Base-by-base conservation (phyloP, 1,140 invertebrate genomes). In the Cyclina sinensis region DNA sequence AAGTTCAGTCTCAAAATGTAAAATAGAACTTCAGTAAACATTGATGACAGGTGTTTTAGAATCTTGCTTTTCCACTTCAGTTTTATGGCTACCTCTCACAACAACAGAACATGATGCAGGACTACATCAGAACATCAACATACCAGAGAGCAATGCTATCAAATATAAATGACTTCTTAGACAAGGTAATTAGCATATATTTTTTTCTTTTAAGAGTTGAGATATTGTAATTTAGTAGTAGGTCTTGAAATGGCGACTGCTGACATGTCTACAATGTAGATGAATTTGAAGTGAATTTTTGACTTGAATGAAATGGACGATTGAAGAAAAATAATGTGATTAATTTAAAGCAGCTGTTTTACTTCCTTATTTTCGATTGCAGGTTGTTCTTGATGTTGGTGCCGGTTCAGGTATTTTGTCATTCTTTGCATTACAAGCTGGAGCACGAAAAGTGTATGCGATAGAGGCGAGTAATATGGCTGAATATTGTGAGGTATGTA, bases 81-180 rank as follows among this genome's bases (percentile, higher is more conserved):
- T 99, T 99, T 96, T 99, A 99, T 96, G 99, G 99, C 81, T 99
- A 99, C 96, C 96, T 99, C 81, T 99, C 98, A 70, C 99, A 99
- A 95, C 99, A 99, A 95, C 99, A 99, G 96, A 99, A 99, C 94
- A 99, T 99, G 99, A 98, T 99, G 98, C 96, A 97, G 96, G 99
- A 99, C 96, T 99, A 99, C 95, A 98, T 99, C 70, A 96, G 99
- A 90, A 99, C 99, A 35, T 98, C 98, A 92, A 99, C 99, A 73
- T 99, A 99, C 96, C 99, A 99, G 95, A 97, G 98, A 93, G 99
- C 99, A 70, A 99, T 99, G 95, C 96, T 99, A 24, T 97, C 98
- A 62, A 99, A 99, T 96, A 96, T 98, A 37, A 97, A 97, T 84
- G 99, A 99, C 95, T 99, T 99, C 95, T 97, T 97, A 93, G 96